phyloP scores from a whole-genome alignment of 2,888 invertebrate genomes.

The Rotaria sp. region DNA sequence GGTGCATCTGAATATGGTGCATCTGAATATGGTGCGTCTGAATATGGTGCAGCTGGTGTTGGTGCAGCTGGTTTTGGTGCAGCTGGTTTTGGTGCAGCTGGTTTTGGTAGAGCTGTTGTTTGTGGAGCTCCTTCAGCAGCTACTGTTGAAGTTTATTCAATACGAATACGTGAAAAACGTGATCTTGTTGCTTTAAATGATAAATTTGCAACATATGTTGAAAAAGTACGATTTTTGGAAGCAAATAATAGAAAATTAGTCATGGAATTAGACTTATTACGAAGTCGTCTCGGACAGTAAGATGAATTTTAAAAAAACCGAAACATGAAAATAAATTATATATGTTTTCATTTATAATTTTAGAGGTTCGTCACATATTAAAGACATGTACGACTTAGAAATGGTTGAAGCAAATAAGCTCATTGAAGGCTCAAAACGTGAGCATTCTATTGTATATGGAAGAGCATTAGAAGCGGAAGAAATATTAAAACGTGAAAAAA shows the following conservation, averaged over 20 bases:
- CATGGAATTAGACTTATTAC: constrained; percentile 47
- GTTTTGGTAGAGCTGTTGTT: too few species aligned
- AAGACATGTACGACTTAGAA: constrained; percentile 57
- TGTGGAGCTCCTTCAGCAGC: too few species aligned
- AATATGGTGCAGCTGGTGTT: too few species aligned
- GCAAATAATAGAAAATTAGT: constrained; percentile 55
- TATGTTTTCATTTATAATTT: not conserved
- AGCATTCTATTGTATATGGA: constrained; percentile 57
- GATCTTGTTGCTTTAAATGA: constrained; percentile 52
- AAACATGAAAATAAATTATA: not conserved
- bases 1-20: too few species aligned
- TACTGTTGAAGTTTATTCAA: not conserved
- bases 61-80: too few species aligned
- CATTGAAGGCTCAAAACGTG: constrained; percentile 57
- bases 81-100: too few species aligned
- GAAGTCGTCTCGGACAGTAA: not conserved
- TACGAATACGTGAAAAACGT: constrained; percentile 36
- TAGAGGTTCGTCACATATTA: constrained; percentile 50
- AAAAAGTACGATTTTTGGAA: constrained; percentile 55
- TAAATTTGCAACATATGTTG: constrained; percentile 59
- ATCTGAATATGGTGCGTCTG: too few species aligned
- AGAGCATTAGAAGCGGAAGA: constrained; percentile 43
- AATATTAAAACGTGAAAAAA: constrained; percentile 30
- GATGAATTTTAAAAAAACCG: constrained; percentile 42
- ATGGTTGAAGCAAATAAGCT: constrained; percentile 57